Evolutionary conservation across 1,140 invertebrate species (phyloP).

Genomic region (Akabosia matsudoensis): DNA sequence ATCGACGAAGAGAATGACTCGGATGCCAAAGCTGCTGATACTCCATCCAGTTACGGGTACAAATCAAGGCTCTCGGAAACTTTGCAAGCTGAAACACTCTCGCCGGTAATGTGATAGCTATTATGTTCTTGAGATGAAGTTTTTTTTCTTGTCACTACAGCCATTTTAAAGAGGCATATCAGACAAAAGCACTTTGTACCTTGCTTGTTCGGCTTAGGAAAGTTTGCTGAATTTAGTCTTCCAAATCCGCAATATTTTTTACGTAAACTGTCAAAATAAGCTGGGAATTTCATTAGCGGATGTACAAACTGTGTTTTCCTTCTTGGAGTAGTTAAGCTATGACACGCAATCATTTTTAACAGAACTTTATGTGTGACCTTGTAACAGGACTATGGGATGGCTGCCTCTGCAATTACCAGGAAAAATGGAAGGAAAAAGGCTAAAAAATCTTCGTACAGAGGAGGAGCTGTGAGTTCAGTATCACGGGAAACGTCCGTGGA

Average conservation of each 20-base stretch:
- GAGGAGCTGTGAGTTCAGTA: neutral
- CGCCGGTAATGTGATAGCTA: neutral
- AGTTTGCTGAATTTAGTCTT: too few species aligned
- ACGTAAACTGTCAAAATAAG: too few species aligned
- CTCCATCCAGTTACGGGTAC: neutral
- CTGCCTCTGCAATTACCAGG: neutral
- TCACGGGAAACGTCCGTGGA: neutral
- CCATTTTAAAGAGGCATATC: too few species aligned
- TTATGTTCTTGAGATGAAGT: neutral
- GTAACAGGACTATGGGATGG: neutral
- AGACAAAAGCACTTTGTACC: too few species aligned
- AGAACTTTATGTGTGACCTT: neutral
- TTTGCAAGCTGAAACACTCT: conserved; percentile 2
- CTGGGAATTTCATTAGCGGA: too few species aligned
- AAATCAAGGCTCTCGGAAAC: conserved; percentile 1
- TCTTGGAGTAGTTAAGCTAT: too few species aligned
- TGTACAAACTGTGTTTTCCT: too few species aligned
- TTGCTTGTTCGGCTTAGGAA: too few species aligned
- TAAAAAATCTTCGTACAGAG: neutral
- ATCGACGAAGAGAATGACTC: neutral
- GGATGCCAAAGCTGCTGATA: neutral
- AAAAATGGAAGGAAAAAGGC: neutral
- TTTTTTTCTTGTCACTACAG: neutral
- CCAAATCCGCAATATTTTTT: too few species aligned
- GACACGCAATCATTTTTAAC: neutral